A percentile compares a stretch with the other conserved stretches of the same genome.
phyloP scores from a whole-genome alignment of 2,888 invertebrate genomes.

The Sacculina carcini region DNA sequence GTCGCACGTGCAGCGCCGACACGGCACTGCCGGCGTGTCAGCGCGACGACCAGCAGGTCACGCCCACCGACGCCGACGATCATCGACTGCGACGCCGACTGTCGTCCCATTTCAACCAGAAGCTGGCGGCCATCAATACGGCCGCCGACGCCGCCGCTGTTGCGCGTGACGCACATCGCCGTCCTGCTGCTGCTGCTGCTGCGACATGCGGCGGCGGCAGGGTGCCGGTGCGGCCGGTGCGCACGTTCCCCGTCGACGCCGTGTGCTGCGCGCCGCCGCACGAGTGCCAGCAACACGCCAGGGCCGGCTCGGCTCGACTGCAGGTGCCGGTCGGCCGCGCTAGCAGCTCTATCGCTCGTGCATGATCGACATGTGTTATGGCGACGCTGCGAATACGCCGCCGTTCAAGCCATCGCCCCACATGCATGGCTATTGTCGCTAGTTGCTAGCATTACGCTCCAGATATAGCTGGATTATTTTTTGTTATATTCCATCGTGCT shows the following conservation, averaged over 20 bases:
- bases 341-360: neutral
- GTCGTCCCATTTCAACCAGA: neutral
- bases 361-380: too few relatives aligned
- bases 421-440: too few relatives aligned
- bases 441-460: too few relatives aligned
- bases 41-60: too few relatives aligned
- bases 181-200: too few relatives aligned
- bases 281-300: constrained; percentile 12
- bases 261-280: constrained; percentile 12
- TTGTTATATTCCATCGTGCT: too few relatives aligned
- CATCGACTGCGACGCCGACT: neutral
- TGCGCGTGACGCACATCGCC: neutral
- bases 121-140: neutral
- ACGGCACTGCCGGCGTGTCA: too few relatives aligned
- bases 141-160: neutral
- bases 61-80: neutral
- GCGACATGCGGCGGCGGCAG: neutral
- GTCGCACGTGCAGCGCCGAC: too few relatives aligned
- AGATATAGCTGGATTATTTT: too few relatives aligned
- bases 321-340: neutral
- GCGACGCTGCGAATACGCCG: too few relatives aligned
- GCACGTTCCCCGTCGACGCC: constrained; percentile 12
- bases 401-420: too few relatives aligned
- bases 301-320: neutral
- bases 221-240: neutral